Percentiles rank a stretch among this genome's conserved stretches.
Evolutionary conservation across 2,888 invertebrate species (phyloP).

Genomic region (Gibbula magus): DNA sequence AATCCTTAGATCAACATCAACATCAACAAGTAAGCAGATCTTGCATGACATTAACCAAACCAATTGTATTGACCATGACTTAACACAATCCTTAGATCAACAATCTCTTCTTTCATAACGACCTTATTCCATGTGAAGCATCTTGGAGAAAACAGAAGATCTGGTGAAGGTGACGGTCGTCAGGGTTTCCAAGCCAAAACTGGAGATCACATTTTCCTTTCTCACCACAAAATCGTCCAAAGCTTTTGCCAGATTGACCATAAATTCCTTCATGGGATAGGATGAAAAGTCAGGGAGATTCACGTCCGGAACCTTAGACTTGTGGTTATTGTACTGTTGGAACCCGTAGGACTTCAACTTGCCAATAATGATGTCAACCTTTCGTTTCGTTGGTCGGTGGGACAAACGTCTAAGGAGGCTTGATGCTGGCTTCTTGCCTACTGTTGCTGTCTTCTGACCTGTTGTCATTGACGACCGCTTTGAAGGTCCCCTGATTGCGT

Average conservation of each 20-base stretch:
- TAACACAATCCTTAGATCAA: no score
- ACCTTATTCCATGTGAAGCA: not conserved
- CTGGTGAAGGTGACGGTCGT: slow-evolving; percentile 35
- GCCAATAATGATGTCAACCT: not conserved
- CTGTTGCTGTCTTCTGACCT: not conserved
- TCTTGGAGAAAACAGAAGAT: not conserved
- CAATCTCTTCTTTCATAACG: no score
- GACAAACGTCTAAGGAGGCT: not conserved
- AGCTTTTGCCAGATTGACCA: slow-evolving; percentile 15
- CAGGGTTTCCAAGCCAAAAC: not conserved
- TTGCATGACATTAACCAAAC: no score
- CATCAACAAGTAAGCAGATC: no score
- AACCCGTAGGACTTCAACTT: slow-evolving; percentile 8
- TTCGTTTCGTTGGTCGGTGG: not conserved
- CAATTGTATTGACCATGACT: no score
- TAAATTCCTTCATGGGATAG: not conserved
- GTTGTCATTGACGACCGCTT: not conserved
- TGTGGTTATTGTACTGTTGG: not conserved
- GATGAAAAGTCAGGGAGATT: not conserved
- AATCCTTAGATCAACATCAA: no score
- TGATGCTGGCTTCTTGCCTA: not conserved
- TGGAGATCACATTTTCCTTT: slow-evolving; percentile 30
- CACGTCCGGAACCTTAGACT: not conserved
- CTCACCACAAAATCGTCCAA: slow-evolving; percentile 35
- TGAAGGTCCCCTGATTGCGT: not conserved